A percentile compares a stretch with the other conserved stretches of the same genome.
These are phyloP conservation scores for Brachionus asplanchnoidis DNA, from an alignment of 1,140 invertebrate genomes.

Conservation along the genomic window DNA sequence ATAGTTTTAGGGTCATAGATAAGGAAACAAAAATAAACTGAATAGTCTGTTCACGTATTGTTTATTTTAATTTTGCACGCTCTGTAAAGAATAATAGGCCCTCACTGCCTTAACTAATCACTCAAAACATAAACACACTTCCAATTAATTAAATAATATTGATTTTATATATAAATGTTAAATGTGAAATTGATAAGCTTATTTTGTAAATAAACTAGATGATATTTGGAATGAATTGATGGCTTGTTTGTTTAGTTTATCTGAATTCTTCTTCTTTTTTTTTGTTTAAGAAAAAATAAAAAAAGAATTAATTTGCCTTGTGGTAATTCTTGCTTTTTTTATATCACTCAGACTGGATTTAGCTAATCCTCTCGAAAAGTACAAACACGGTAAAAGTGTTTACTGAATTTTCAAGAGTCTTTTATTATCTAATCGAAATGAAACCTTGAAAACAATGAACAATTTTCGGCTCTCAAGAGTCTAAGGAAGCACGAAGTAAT, in stretches of 20 bases:
- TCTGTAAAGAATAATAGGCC: neutral
- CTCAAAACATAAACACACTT: neutral
- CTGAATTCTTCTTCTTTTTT: neutral
- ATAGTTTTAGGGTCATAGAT: slow-evolving; percentile 33
- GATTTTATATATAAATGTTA: neutral
- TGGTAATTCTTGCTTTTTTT: neutral
- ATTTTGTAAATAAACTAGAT: neutral
- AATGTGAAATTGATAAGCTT: neutral
- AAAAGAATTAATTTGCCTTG: neutral
- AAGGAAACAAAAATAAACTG: slow-evolving; percentile 24
- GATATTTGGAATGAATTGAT: neutral
- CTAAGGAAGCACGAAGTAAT: neutral
- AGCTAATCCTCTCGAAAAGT: slow-evolving; percentile 5
- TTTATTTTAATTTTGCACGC: slow-evolving; percentile 14
- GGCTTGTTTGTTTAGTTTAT: neutral
- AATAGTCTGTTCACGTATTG: neutral
- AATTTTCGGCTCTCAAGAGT: neutral
- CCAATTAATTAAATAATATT: neutral
- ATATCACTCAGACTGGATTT: slow-evolving; percentile 3
- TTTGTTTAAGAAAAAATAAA: neutral
- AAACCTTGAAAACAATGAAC: slow-evolving; percentile 20
- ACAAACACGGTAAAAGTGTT: neutral
- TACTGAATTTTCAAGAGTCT: neutral
- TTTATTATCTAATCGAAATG: neutral
- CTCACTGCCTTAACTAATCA: slow-evolving; percentile 18